Base-by-base conservation (phyloP, 2,113 vertebrate genomes). In the Osmerus mordax region DNA sequence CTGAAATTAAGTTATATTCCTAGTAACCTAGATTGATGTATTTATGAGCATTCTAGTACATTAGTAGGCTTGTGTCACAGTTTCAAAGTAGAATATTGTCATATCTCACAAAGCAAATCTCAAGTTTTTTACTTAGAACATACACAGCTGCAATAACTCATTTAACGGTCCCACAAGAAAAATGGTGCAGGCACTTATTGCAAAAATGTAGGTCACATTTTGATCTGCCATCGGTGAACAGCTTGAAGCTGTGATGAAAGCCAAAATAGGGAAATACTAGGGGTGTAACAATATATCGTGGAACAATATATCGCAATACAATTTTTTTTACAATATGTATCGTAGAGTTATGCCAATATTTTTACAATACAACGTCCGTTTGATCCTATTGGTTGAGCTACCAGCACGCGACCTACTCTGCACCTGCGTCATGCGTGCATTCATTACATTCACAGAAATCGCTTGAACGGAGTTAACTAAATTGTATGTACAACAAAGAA, bases 121-220 rank as follows among this genome's bases (percentile, higher is more conserved):
- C 66, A 58, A 61, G 16, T 3, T 18, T 78, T 71, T 73, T 71
- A 79, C 74, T 78, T 69, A 62, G 76, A 70, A 83, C 79, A 82
- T 76, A 64, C 65, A 81, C 74, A 74, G 67, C 52, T 66, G 0
- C 58, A 72, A 28, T 69, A 72, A 64, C 64, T 80, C n/a, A 51
- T 21, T 58, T 7, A 51, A 47, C 19, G 47, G 12, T 47, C 64
- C 9, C 3, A 15, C 64, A 66, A 60, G 21, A n/a, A 16, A 32
- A 80, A 75, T 70, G 56, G 63, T 81, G 78, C 83, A 89, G 86
- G 87, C 86, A 89, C 87, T 86, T 85, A 8, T 76, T 84, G 67
- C 78, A 80, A 84, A 76, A 81, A 84, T 79, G 72, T 79, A 76
- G 69, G 60, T 81, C 70, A 72, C n/a, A 65, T n/a, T 51, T 51